Conservation (phyloP, 2,113 vertebrate genomes). For the Rhadina sibilatrix region DNA sequence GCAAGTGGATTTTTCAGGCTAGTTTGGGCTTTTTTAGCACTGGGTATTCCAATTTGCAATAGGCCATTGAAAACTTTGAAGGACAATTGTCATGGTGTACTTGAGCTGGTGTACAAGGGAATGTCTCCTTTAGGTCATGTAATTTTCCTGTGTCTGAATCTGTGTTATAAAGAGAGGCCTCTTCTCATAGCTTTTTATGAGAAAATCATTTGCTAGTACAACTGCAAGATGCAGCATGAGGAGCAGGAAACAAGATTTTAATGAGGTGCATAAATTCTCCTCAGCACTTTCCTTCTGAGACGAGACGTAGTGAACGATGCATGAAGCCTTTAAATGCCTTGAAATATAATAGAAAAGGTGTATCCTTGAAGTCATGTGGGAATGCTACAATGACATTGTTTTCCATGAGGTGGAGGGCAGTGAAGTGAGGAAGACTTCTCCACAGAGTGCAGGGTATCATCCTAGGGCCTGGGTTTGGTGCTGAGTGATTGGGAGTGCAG, state of each 20-base stretch:
- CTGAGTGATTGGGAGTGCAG: accelerated
- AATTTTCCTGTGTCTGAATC: not conserved
- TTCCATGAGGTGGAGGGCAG: not conserved
- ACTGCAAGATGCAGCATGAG: not conserved
- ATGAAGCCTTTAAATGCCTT: not conserved
- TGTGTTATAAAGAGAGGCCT: not conserved
- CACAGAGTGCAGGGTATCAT: not conserved
- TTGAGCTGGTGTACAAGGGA: not conserved
- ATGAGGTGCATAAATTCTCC: not conserved
- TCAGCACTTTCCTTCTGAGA: not conserved
- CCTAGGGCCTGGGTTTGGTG: not conserved
- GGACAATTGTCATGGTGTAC: not conserved
- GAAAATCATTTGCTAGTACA: not conserved
- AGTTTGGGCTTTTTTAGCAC: not conserved
- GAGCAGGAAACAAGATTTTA: not conserved
- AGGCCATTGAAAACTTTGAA: not conserved
- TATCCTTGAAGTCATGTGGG: not conserved
- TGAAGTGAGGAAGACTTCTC: not conserved
- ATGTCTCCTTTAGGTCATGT: not conserved
- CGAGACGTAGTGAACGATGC: not conserved
- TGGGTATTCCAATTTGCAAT: not conserved
- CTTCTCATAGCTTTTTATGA: not conserved
- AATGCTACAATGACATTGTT: not conserved
- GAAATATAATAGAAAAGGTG: not conserved
- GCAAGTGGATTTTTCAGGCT: not conserved